Conservation (phyloP, 2,888 invertebrate genomes). For the Tachina fera region DNA sequence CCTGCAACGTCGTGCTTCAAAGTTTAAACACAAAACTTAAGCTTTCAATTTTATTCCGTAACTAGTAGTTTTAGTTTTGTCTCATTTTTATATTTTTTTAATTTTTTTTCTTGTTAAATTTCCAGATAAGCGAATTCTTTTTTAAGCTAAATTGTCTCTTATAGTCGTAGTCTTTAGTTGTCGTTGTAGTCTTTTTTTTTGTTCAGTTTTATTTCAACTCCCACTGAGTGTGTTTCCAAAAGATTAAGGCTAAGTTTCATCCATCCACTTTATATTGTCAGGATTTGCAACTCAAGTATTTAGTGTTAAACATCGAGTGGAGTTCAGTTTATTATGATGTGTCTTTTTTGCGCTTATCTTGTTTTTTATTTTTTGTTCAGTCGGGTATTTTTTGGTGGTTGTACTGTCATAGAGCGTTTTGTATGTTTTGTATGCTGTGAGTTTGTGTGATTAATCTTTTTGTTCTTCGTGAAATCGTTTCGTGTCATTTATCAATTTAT, state of each 20-base stretch:
- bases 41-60: conserved; percentile 61
- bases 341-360: conserved; percentile 50
- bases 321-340: conserved; percentile 67
- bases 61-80: conserved; percentile 48
- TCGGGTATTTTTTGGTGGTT: conserved; percentile 17
- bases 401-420: neutral
- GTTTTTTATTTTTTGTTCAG: neutral
- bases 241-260: conserved; percentile 64
- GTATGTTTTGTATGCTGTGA: neutral
- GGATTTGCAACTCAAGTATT: conserved; percentile 62
- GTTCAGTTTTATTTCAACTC: conserved; percentile 55
- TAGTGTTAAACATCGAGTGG: conserved; percentile 43
- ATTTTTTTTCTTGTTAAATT: conserved; percentile 15
- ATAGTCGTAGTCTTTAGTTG: conserved; percentile 11
- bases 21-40: conserved; percentile 62
- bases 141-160: conserved; percentile 43
- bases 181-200: conserved; percentile 15
- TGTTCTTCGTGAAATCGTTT: conserved; percentile 40
- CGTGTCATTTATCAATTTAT: conserved; percentile 73
- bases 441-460: conserved; percentile 39
- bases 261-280: conserved; percentile 63
- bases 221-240: conserved; percentile 58
- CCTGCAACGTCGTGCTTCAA: conserved; percentile 61
- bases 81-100: conserved; percentile 18
- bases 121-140: conserved; percentile 53